Base-by-base conservation (phyloP, 2,888 invertebrate genomes). In the Stegana nigrithorax region DNA sequence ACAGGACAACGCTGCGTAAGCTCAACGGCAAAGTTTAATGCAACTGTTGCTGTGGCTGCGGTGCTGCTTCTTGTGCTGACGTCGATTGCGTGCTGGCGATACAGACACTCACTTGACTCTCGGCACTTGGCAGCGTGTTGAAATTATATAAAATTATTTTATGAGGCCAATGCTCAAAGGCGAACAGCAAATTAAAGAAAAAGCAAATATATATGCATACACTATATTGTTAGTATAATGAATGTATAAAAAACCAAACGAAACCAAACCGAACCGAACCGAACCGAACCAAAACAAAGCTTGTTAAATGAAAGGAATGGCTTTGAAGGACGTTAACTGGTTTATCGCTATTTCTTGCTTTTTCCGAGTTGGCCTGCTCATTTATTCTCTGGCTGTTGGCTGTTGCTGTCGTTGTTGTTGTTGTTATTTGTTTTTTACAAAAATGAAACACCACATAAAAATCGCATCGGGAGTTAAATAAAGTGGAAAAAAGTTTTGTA, bases 381-480 rank as follows among this genome's bases (percentile, higher is more conserved):
- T n/a, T n/a, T n/a, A n/a, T n/a, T n/a, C n/a, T n/a, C n/a, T n/a
- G n/a, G n/a, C n/a, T n/a, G n/a, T n/a, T n/a, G n/a, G n/a, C n/a
- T n/a, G n/a, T n/a, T n/a, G n/a, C n/a, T n/a, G n/a, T n/a, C n/a
- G n/a, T n/a, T n/a, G n/a, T n/a, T n/a, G n/a, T 36, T 36, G 1
- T 36, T 36, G 10, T 36, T 7, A 32, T 32, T 32, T 32, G 32
- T 2, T 32, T 8, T 32, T 2, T 36, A 36, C 10, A 2, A 36
- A 36, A 4, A 36, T n/a, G 4, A 36, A 36, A 5, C n/a, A n/a
- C 47, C 47, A 47, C 47, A 47, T 47, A 47, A 47, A 47, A 47
- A 36, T n/a, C n/a, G n/a, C 10, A 5, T n/a, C n/a, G 12, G 25
- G 8, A 47, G 25, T 8, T 47, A 23, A 47, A 47, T 47, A n/a